These are phyloP conservation scores for Psix sp. DNA, from an alignment of 1,140 invertebrate genomes.

Conservation along the genomic window DNA sequence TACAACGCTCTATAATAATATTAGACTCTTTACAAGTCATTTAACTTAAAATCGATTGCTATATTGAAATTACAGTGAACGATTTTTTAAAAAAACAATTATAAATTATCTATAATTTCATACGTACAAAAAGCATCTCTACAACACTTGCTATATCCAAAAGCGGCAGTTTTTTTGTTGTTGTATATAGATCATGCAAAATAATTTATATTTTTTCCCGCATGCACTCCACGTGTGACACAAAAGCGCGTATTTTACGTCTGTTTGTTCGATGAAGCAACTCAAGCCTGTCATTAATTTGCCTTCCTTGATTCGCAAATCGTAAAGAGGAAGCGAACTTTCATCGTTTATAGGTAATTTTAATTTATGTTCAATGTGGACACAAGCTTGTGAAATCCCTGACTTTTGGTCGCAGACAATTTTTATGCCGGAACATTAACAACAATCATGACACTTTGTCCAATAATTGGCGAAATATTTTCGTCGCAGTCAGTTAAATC, in stretches of 20 bases:
- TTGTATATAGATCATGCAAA: constrained; percentile 8
- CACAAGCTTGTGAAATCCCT: background rate
- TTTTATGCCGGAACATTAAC: no score
- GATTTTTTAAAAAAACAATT: no score
- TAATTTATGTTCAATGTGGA: constrained; percentile 5
- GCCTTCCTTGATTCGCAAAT: constrained; percentile 7
- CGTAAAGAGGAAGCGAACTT: constrained; percentile 5
- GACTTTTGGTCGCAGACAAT: background rate
- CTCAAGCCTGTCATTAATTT: constrained; percentile 5
- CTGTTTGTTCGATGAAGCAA: constrained; percentile 2
- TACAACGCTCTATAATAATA: no score
- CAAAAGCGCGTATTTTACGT: constrained; percentile 9
- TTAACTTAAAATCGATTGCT: no score
- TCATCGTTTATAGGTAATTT: constrained; percentile 10
- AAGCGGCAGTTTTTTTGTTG: constrained; percentile 9
- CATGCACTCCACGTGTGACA: constrained; percentile 15
- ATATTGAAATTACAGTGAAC: no score
- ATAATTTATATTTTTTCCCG: constrained; percentile 19
- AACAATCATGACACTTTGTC: no score
- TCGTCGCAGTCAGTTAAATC: no score
- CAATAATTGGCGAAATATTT: no score
- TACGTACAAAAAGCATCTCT: no score
- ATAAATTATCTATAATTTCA: no score
- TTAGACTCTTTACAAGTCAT: no score
- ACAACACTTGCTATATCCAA: no score